phyloP scores from a whole-genome alignment of 2,113 vertebrate species.

The Menidia beryllina region DNA sequence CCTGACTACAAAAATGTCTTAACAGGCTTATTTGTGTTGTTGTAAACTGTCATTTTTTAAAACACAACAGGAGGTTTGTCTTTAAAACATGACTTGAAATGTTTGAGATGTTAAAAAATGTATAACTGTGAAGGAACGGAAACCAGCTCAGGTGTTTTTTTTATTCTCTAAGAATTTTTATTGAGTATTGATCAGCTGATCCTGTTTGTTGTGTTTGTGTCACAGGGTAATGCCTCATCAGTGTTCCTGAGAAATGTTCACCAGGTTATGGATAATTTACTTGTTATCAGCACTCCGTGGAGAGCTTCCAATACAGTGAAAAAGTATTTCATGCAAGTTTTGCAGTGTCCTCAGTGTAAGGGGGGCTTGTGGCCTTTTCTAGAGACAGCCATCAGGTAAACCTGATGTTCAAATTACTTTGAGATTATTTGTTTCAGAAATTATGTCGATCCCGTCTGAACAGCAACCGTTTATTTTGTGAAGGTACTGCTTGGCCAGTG shows the following conservation, averaged over 20 bases:
- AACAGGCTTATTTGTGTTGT: background rate
- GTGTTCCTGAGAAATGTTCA: conserved; percentile 79
- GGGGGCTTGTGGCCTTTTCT: conserved; percentile 87
- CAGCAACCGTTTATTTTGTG: background rate
- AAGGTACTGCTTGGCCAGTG: conserved; percentile 77
- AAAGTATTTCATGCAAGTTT: conserved; percentile 86
- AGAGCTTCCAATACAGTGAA: conserved; percentile 76
- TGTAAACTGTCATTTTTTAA: background rate
- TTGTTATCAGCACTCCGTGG: conserved; percentile 90
- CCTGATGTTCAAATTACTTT: background rate
- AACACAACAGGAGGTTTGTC: background rate
- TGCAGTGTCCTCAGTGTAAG: conserved; percentile 93
- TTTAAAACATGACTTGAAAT: background rate
- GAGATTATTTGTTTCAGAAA: background rate
- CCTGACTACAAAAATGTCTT: conserved; percentile 13
- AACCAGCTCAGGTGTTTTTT: background rate
- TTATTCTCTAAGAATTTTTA: background rate
- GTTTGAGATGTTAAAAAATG: background rate
- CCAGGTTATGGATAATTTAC: conserved; percentile 82
- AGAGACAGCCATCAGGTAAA: conserved; percentile 89
- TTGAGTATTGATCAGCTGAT: background rate
- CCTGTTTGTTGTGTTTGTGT: conserved; percentile 44
- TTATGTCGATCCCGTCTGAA: background rate
- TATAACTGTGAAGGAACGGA: background rate
- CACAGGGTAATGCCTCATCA: conserved; percentile 84